Base-by-base conservation (phyloP, 2,113 vertebrate genomes). In the Tringa solitaria region DNA sequence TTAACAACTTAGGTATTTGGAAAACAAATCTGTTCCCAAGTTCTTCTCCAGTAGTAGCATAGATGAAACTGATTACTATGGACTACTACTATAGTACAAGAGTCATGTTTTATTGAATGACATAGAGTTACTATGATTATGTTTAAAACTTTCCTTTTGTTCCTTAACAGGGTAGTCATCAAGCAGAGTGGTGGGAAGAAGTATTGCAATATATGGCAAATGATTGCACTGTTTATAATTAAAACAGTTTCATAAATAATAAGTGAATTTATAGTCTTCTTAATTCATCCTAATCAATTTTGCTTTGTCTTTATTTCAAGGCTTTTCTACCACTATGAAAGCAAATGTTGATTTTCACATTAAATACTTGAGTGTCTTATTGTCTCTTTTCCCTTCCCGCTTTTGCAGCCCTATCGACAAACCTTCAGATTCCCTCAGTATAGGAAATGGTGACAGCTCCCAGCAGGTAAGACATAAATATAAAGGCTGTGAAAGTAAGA, bases 391-490 rank as follows among this genome's bases (percentile, higher is more conserved):
- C 51, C 61, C 94, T 39, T 98, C n/a, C 97, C 57, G 84, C 48
- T 84, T 97, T 97, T 98, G 78, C 97, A 99, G 99, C 98, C 99
- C 99, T 96, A 99, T 99, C 73, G 99, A 99, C 97, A 99, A 99
- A 98, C 98, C 99, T 98, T 98, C 99, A 98, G 99, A 99, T 97
- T 98, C 99, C 57, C 98, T 99, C 89, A 98, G 98, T 98, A 98
- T 99, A 99, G 99, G 99, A 94, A 99, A 99, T 72, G 99, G 99
- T 97, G 99, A 99, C 95, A 99, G 98, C 97, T 98, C 98, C 96
- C 99, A 99, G 97, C 99, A 99, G 99, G 99, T 99, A 98, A 98
- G 97, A 83, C 60, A 54, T n/a, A 50, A 89, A 82, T 63, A 75
- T 59, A 72, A 91, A 20, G 56, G 15, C 20, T 87, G 24, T 91